Conservation (phyloP, 2,113 vertebrate genomes). For the Jaculus jaculus region DNA sequence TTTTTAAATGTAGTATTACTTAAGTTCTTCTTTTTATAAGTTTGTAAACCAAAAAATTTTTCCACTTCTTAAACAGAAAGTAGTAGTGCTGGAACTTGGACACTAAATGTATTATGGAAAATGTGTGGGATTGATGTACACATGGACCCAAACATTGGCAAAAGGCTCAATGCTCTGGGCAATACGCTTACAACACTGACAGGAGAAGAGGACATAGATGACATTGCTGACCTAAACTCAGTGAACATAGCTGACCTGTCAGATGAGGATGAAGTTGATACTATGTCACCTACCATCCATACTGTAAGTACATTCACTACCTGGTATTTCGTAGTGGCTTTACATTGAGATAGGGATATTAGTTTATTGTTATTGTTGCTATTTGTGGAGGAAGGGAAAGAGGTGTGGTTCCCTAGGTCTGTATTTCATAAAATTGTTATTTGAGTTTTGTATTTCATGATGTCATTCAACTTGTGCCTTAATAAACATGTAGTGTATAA, state of each 20-base stretch:
- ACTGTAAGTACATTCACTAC: slow-evolving; percentile 85
- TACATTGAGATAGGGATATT: not conserved
- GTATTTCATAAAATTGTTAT: not conserved
- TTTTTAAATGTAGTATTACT: not conserved
- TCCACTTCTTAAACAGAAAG: slow-evolving; percentile 88
- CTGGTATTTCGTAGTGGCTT: not conserved
- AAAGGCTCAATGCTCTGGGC: slow-evolving; percentile 95
- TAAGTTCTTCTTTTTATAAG: not conserved
- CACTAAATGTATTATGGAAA: slow-evolving; percentile 97
- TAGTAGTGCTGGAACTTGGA: slow-evolving; percentile 98
- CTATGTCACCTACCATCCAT: slow-evolving; percentile 93
- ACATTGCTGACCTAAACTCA: slow-evolving; percentile 95
- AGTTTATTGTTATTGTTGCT: not conserved
- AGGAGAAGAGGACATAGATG: slow-evolving; percentile 95
- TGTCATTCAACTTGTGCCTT: not conserved
- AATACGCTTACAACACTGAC: slow-evolving; percentile 97
- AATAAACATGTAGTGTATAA: not conserved
- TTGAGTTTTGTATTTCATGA: not conserved
- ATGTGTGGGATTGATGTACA: slow-evolving; percentile 99
- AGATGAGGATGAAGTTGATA: slow-evolving; percentile 95
- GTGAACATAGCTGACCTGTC: slow-evolving; percentile 94
- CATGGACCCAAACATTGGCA: slow-evolving; percentile 99
- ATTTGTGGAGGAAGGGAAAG: not conserved
- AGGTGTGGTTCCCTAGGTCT: not conserved
- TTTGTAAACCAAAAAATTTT: not conserved